Evolutionary conservation across 2,888 invertebrate genomes (phyloP).

Genomic region (Euplagia quadripunctaria): DNA sequence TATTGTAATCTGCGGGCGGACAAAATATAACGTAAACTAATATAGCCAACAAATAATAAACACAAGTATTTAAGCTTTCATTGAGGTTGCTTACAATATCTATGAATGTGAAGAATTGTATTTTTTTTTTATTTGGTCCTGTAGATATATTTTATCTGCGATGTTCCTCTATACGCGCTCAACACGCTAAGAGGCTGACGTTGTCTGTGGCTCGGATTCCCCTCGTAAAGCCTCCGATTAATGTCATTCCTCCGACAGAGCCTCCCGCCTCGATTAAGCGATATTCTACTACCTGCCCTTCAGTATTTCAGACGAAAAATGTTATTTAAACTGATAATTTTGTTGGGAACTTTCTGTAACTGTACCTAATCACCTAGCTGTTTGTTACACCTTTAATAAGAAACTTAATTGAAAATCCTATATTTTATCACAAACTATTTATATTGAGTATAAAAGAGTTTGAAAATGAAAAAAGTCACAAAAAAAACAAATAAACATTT

Average conservation of each 20-base stretch:
- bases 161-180: conserved; percentile 56
- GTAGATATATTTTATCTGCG: conserved; percentile 51
- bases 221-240: conserved; percentile 83
- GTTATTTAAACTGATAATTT: conserved; percentile 44
- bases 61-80: neutral
- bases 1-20: neutral
- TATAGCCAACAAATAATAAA: neutral
- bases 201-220: conserved; percentile 74
- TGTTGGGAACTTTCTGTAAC: conserved; percentile 34
- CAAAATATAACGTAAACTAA: neutral
- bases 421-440: neutral
- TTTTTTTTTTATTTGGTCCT: conserved; percentile 24
- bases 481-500: conserved; percentile 8
- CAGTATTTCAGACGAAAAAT: conserved; percentile 64
- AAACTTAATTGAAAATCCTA: neutral
- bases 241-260: conserved; percentile 71
- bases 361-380: conserved; percentile 30
- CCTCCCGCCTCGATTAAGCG: conserved; percentile 79
- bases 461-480: neutral
- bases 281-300: conserved; percentile 73
- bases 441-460: too few relatives aligned
- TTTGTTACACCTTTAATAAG: neutral
- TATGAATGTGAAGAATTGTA: neutral
- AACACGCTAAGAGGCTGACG: conserved; percentile 61
- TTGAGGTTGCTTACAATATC: neutral